phyloP scores from a whole-genome alignment of 1,140 invertebrate genomes.

The Trichoplusia ni region DNA sequence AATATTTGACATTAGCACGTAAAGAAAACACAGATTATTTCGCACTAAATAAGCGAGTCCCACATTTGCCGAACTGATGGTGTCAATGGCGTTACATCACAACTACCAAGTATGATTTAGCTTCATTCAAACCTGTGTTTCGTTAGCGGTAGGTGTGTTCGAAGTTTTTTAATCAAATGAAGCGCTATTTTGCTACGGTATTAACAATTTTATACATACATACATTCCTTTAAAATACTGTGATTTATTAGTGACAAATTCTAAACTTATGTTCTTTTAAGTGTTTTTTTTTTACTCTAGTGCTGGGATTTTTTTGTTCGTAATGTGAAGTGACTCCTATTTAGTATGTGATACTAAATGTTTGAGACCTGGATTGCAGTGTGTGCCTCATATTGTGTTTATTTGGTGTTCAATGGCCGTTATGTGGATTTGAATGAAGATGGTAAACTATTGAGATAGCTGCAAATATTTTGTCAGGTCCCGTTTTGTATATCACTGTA shows the following conservation, averaged over 20 bases:
- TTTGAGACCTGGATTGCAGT: constrained; percentile 46
- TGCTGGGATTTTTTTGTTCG: neutral
- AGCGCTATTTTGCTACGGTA: no score
- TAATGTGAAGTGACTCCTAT: neutral
- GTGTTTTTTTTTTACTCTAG: neutral
- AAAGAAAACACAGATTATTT: no score
- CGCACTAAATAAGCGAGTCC: no score
- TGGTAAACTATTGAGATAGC: no score
- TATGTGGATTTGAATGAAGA: constrained; percentile 48
- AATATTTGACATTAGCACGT: no score
- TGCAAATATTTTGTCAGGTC: no score
- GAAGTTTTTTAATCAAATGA: no score
- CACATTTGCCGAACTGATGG: constrained; percentile 87
- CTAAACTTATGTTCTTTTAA: neutral
- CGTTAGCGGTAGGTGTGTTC: neutral
- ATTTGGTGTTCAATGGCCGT: constrained; percentile 39
- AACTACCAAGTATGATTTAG: constrained; percentile 8
- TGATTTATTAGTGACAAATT: neutral
- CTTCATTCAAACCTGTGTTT: constrained; percentile 26
- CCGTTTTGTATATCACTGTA: no score
- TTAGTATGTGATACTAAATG: constrained; percentile 29
- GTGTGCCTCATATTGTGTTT: constrained; percentile 39
- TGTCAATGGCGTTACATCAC: constrained; percentile 11
- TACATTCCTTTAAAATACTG: neutral
- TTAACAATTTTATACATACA: neutral